Evolutionary conservation across 2,797 vertebrate species (phyloP).

Genomic region (Orestias chungarensis): DNA sequence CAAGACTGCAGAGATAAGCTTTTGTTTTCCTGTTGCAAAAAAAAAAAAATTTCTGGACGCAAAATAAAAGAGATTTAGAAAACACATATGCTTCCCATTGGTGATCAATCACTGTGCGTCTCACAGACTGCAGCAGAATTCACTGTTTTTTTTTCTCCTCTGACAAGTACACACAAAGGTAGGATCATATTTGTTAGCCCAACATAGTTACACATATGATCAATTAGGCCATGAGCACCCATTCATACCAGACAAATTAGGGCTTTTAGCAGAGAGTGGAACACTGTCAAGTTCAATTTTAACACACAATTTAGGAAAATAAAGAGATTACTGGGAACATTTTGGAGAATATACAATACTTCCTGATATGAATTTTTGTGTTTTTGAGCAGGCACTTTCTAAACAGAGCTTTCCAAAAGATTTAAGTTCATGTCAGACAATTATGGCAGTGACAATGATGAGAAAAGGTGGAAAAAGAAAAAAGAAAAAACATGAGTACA

Average conservation of each 20-base stretch:
- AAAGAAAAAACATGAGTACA: constrained; percentile 56
- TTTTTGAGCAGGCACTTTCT: constrained; percentile 89
- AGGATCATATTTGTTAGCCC: constrained; percentile 60
- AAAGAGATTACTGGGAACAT: constrained; percentile 69
- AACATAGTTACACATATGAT: constrained; percentile 58
- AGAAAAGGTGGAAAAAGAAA: constrained; percentile 36
- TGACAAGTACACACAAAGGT: constrained; percentile 63
- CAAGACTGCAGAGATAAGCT: constrained; percentile 58
- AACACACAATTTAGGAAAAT: constrained; percentile 76
- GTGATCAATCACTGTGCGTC: constrained; percentile 51
- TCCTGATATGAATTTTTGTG: constrained; percentile 82
- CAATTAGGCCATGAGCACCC: constrained; percentile 67
- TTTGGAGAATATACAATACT: constrained; percentile 74
- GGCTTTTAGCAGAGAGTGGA: constrained; percentile 61
- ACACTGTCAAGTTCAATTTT: constrained; percentile 66
- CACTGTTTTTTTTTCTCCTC: constrained; percentile 41
- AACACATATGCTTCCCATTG: constrained; percentile 46
- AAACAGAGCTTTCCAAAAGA: constrained; percentile 82
- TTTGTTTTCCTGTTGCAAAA: constrained; percentile 59
- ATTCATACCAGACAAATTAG: constrained; percentile 71
- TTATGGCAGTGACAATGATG: constrained; percentile 75
- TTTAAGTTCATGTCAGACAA: constrained; percentile 64
- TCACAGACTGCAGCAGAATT: constrained; percentile 50
- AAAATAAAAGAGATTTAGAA: constrained; percentile 52
- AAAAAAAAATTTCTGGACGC: constrained; percentile 46